These are phyloP conservation scores for Drosophila leontia DNA, from an alignment of 1,140 invertebrate genomes.

Conservation along the genomic window DNA sequence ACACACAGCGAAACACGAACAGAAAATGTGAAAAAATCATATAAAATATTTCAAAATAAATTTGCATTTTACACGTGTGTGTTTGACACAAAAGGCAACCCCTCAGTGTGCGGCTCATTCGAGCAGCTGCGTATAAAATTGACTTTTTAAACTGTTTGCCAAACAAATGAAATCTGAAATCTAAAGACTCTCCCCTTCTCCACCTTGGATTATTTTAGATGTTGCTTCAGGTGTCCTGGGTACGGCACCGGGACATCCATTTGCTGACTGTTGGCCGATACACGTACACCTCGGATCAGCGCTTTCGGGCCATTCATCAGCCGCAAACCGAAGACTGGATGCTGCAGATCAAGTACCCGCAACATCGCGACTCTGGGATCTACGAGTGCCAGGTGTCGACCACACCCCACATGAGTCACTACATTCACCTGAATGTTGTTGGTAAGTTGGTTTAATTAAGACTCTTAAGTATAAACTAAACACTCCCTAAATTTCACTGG, in stretches of 20 bases:
- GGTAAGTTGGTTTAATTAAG: slow-evolving; percentile 88
- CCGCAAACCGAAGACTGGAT: slow-evolving; percentile 95
- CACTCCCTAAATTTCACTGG: not conserved
- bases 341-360: slow-evolving; percentile 93
- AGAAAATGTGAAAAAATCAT: slow-evolving; percentile 42
- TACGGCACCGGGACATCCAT: slow-evolving; percentile 94
- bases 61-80: slow-evolving; percentile 75
- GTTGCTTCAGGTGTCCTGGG: slow-evolving; percentile 94
- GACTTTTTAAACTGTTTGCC: slow-evolving; percentile 78
- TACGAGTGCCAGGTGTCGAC: slow-evolving; percentile 97
- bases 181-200: slow-evolving; percentile 3
- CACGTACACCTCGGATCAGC: slow-evolving; percentile 95
- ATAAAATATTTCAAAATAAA: slow-evolving; percentile 68
- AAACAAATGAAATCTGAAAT: slow-evolving; percentile 56
- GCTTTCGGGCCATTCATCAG: slow-evolving; percentile 93
- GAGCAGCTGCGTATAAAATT: slow-evolving; percentile 60
- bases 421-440: slow-evolving; percentile 93
- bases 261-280: slow-evolving; percentile 95
- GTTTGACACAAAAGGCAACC: slow-evolving; percentile 40
- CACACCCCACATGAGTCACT: slow-evolving; percentile 94
- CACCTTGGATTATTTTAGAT: slow-evolving; percentile 85
- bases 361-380: slow-evolving; percentile 91
- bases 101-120: slow-evolving; percentile 4
- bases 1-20: slow-evolving; percentile 12
- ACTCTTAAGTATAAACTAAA: too few relatives aligned